Conservation (phyloP, 2,797 vertebrate genomes). For the Syndactyla subalaris region DNA sequence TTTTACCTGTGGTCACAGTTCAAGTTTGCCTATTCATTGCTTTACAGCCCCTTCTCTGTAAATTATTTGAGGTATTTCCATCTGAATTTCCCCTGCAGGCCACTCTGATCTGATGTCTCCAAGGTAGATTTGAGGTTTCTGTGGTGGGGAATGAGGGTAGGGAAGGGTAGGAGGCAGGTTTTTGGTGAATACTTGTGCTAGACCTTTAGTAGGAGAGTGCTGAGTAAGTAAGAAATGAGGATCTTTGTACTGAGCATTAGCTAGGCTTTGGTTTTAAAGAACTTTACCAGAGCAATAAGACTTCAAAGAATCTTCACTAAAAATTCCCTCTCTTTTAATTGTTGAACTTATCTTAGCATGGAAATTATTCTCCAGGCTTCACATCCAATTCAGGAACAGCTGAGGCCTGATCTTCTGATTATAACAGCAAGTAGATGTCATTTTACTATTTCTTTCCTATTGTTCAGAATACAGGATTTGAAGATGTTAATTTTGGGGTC, state of each 20-base stretch:
- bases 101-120: background rate
- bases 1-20: background rate
- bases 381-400: background rate
- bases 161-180: background rate
- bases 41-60: background rate
- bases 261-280: background rate
- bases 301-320: background rate
- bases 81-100: background rate
- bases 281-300: background rate
- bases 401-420: background rate
- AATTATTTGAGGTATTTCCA: background rate
- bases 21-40: background rate
- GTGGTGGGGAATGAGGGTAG: background rate
- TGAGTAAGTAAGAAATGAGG: background rate
- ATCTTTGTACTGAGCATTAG: background rate
- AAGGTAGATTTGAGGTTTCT: background rate
- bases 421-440: background rate
- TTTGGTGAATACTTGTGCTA: background rate
- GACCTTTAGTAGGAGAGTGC: background rate
- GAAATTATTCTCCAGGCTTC: background rate
- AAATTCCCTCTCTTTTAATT: background rate
- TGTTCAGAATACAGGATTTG: background rate
- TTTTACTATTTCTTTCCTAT: background rate
- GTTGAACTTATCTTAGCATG: background rate
- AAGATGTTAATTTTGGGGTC: background rate